Evolutionary conservation across 1,140 invertebrate genomes (phyloP), one percentile per base, ranked within the genome.

Genomic region (Drosophila bifasciata): DNA sequence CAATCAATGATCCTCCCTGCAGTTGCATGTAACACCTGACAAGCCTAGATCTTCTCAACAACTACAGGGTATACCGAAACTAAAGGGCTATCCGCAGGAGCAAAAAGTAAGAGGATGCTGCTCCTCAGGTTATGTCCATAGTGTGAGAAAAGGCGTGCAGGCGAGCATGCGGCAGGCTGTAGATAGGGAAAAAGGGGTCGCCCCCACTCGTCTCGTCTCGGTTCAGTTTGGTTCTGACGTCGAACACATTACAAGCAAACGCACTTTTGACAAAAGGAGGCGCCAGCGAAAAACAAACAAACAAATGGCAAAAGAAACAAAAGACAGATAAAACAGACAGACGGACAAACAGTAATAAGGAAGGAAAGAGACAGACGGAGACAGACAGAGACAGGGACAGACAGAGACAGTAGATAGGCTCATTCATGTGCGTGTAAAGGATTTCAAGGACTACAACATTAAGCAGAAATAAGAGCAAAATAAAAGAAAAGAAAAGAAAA

Each of bases 231-330:
- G 58, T 59, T 76, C 81, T 76, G 84, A 75, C 62, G 83, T 88
- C 74, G 83, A 88, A 81, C 83, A 83, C 83, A 88, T 88, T 88
- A 88, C 83, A 88, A 79, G 83, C 70, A 88, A 88, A 88, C 88
- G 84, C 83, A 88, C 83, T 88, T 85, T 85, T 83, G 52, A 83
- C 83, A 88, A 88, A 88, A 88, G 78, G 52, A 88, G 83, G 83
- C 83, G 83, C 83, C 83, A 88, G 67, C 79, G 69, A 53, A 85
- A 36, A 85, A 85, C 86, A 85, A 85, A 85, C 83, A 85, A 85
- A 86, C 83, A 85, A 86, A 88, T 88, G 70, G 61, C 79, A 86
- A 78, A 77, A 59, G 80, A 84, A 85, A 84, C 76, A 85, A 51
- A 73, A 68, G 72, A 60, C 68, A 39, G 53, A 16, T 57, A 73